Evolutionary conservation across 2,113 vertebrate species (phyloP), one percentile per base, ranked within the genome.

Genomic region (Neodon shergylaensis): DNA sequence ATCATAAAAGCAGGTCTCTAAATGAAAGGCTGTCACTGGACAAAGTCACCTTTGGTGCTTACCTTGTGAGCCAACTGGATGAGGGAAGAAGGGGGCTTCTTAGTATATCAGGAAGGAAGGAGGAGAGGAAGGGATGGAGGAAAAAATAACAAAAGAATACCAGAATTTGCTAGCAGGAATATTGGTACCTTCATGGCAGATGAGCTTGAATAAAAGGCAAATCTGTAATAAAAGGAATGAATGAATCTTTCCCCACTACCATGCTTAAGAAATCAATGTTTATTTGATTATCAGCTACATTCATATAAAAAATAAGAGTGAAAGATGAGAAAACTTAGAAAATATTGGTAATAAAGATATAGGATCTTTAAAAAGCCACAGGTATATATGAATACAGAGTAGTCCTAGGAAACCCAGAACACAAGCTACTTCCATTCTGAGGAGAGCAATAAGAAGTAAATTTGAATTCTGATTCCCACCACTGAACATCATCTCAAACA

Each of bases 1-100:
- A 95, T 97, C 92, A 87, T 31, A 74, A 78, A 97, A 95, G 85
- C 81, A 95, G 79, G 95, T 92, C 66, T 76, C 79, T 24, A 83
- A 96, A 65, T 73, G 84, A 79, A 89, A 76, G 49, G 7, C 28
- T 11, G 24, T 86, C 44, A n/a, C 26, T 87, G 85, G 63, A 74
- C 91, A 44, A 91, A 92, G 44, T 26, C 14, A 61, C 31, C 17
- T 88, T 85, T 83, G 16, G 81, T 28, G 17, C 28, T 90, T 92
- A 6, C 26, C 17, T 84, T 92, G 65, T 82, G 96, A 93, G 92
- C 4, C 49, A 42, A 70, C 14, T 47, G 24, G 63, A 70, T 95
- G 61, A 79, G 93, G 72, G 33, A 85, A 94, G 36, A 84, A 86
- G 89, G 31, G 36, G 12, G 65, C 66, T 95, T 94, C 88, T 95